Evolutionary conservation across 2,888 invertebrate genomes (phyloP).

Genomic region (Scrobipalpa costella): DNA sequence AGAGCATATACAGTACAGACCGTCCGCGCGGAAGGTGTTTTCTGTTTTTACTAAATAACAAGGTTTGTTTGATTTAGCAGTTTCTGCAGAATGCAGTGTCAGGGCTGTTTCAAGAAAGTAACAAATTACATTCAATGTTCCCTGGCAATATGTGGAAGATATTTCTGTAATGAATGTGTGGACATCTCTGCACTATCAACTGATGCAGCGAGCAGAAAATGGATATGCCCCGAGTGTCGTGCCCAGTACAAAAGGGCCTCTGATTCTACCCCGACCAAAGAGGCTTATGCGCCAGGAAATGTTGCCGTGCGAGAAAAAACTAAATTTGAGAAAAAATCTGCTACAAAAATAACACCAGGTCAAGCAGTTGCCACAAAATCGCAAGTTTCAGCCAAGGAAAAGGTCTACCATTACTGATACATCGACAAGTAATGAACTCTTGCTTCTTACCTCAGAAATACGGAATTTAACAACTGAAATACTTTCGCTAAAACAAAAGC

Average conservation of each 20-base stretch:
- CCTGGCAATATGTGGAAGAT: background rate
- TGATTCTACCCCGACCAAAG: constrained; percentile 4
- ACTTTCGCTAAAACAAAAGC: background rate
- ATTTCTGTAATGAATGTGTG: background rate
- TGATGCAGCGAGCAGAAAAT: background rate
- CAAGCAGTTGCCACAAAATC: background rate
- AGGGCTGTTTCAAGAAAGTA: background rate
- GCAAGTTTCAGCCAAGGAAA: background rate
- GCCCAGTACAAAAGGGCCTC: background rate
- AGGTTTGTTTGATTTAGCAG: no score
- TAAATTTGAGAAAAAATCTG: background rate
- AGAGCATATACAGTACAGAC: no score
- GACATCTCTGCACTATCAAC: background rate
- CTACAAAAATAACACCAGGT: background rate
- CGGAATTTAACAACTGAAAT: background rate
- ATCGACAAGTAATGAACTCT: background rate
- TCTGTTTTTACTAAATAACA: no score
- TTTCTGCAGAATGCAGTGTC: background rate
- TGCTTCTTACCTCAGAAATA: background rate
- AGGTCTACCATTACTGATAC: background rate
- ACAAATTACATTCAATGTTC: background rate
- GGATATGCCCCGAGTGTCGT: background rate
- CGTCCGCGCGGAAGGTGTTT: no score
- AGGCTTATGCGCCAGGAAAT: constrained; percentile 18
- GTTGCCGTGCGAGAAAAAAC: background rate